Evolutionary conservation across 2,113 vertebrate species (phyloP), one percentile per base, ranked within the genome.

Genomic region (Probosciger aterrimus): DNA sequence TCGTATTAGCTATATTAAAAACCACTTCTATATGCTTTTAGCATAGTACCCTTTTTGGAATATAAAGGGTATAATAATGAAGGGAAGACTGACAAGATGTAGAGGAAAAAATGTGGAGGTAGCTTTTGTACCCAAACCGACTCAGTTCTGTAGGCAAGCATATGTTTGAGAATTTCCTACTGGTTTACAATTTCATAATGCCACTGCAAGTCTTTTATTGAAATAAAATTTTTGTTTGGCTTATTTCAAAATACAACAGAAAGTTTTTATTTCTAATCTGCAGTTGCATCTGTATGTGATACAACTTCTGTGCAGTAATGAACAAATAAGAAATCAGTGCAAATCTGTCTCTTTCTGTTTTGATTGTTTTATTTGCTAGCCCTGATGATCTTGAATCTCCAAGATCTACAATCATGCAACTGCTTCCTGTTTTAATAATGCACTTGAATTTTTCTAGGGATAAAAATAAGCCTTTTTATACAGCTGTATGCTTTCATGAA

Each of bases 401-500:
- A 74, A 81, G 69, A 88, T 63, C 67, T 86, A 75, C 14, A 91
- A 18, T 91, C 73, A n/a, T 77, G 49, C 74, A 67, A 81, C 33
- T 87, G 41, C 55, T 64, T 94, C 60, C 74, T 96, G 92, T 95
- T 93, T 82, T 77, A 85, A 82, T 70, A 75, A 71, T 88, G 67
- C 28, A 90, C 60, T 85, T 80, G 73, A 91, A 81, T 77, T 74
- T 94, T 82, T 86, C 33, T 43, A 76, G 76, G 77, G 37, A 77
- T 82, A 74, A 93, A 93, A 60, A n/a, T n/a, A 46, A 80, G 47
- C 41, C 70, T 90, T 82, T 92, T 91, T 68, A 68, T 71, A 63
- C 75, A 94, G 74, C 83, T 90, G 87, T 87, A 49, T 71, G 57
- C 89, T 91, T 97, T 97, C 70, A 87, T 93, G 88, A 92, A 93